Base-by-base conservation (phyloP, 2,888 invertebrate genomes). In the Lydus trimaculatus region DNA sequence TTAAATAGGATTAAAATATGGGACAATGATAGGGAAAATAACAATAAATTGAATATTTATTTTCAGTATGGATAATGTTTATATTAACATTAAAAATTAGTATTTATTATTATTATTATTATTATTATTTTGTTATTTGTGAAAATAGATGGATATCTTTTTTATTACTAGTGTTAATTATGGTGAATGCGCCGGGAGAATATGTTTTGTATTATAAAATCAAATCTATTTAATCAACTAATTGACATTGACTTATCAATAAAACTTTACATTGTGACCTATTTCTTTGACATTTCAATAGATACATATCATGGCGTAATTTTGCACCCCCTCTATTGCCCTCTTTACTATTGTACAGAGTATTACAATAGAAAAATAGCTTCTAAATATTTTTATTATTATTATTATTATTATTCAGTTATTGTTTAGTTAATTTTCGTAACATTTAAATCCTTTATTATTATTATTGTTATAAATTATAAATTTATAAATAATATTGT, bases 181-280 rank as follows among this genome's bases (percentile, higher is more conserved):
- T 68, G 68, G 68, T 68, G 68, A 65, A 68, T 68, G 68, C 68
- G 68, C 68, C 68, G 62, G 68, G 63, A 0, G 36, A 66, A 15
- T 60, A 43, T 8, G 33, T 31, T 59, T 39, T 9, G 1, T 52
- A 23, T 52, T 52, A 13, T 13, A 0, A 23, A 36, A 61, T 39
- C 25, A 61, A 61, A 61, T 36, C 2, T 31, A 17, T 48, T 67
- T 59, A 63, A 67, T 59, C 63, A 67, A 63, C 59, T 61, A 62
- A 66, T 67, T 67, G 60, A 33, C 48, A 48, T 56, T 25, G 31
- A 39, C n/a, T 67, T 17, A 28, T 63, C 63, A 63, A 61, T 66
- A 52, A 52, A 52, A 52, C 52, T 52, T 52, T 56, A 28, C 56
- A 36, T 33, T 58, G 67, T 63, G 59, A 48, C 39, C 59, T 17